Evolutionary conservation across 1,140 invertebrate species (phyloP).

Genomic region (Trichonephila clavata): DNA sequence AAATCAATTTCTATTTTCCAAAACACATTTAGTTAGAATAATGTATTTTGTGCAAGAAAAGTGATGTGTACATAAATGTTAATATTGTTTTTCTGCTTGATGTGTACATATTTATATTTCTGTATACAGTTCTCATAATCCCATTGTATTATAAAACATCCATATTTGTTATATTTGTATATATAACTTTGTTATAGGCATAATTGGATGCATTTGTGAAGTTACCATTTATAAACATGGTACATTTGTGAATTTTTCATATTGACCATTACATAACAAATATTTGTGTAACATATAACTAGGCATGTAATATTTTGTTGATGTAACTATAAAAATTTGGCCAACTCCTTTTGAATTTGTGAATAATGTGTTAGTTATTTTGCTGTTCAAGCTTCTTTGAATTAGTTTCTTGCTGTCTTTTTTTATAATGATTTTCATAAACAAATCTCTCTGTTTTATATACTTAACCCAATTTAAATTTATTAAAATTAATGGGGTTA

Average conservation of each 20-base stretch:
- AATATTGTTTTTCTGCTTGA: constrained; percentile 43
- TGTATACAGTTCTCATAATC: constrained; percentile 60
- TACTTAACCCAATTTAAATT: background rate
- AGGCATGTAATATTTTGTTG: background rate
- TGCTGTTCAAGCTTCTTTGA: background rate
- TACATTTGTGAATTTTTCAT: constrained; percentile 62
- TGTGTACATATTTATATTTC: constrained; percentile 60
- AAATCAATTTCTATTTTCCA: constrained; percentile 68
- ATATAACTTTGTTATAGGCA: constrained; percentile 67
- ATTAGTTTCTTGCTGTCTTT: background rate
- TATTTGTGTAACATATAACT: constrained; percentile 5
- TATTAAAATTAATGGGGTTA: background rate
- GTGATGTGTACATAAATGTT: constrained; percentile 70
- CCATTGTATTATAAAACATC: constrained; percentile 66
- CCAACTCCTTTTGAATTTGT: constrained; percentile 17
- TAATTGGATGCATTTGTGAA: constrained; percentile 60
- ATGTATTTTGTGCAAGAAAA: constrained; percentile 67
- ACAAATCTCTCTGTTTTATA: background rate
- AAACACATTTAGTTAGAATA: constrained; percentile 54
- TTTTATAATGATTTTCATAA: background rate
- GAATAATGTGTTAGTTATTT: constrained; percentile 1
- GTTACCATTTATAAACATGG: constrained; percentile 35
- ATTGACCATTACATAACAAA: background rate
- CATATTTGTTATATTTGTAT: constrained; percentile 69
- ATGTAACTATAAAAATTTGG: background rate